phyloP scores from a whole-genome alignment of 2,888 invertebrate genomes.

The Orthosia gracilis region DNA sequence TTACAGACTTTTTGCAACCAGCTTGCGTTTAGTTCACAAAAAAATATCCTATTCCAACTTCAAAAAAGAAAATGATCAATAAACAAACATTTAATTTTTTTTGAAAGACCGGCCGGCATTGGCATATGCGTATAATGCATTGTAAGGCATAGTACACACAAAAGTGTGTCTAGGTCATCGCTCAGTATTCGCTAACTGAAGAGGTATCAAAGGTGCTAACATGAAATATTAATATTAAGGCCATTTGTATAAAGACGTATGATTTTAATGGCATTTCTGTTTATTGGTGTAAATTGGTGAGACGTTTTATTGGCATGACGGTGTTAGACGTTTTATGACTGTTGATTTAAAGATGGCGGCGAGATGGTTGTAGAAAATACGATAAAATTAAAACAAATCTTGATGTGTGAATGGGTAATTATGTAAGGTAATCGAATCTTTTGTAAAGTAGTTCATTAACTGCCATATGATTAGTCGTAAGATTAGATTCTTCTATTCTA shows the following conservation, averaged over 20 bases:
- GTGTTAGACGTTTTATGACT: conserved; percentile 2
- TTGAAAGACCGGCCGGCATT: conserved; percentile 29
- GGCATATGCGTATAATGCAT: conserved; percentile 49
- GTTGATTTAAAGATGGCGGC: background rate
- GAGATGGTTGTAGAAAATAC: background rate
- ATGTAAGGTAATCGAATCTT: background rate
- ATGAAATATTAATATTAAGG: conserved; percentile 56
- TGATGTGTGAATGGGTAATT: background rate
- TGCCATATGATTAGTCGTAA: no score
- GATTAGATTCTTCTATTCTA: no score
- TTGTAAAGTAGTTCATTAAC: no score
- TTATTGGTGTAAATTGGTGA: conserved; percentile 25
- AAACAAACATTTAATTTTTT: conserved; percentile 23
- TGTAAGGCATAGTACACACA: conserved; percentile 53
- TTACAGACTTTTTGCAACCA: background rate
- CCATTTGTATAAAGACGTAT: conserved; percentile 23
- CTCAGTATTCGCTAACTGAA: conserved; percentile 60
- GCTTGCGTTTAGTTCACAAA: no score
- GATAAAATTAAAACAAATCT: background rate
- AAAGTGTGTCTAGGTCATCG: conserved; percentile 70
- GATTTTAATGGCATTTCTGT: conserved; percentile 40
- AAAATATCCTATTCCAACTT: background rate
- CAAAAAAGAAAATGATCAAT: conserved; percentile 8
- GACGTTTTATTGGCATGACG: conserved; percentile 20
- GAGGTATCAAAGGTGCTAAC: conserved; percentile 63